Evolutionary conservation across 2,888 invertebrate species (phyloP), one percentile per base, ranked within the genome.

Genomic region (Pyrocoelia pectoralis): DNA sequence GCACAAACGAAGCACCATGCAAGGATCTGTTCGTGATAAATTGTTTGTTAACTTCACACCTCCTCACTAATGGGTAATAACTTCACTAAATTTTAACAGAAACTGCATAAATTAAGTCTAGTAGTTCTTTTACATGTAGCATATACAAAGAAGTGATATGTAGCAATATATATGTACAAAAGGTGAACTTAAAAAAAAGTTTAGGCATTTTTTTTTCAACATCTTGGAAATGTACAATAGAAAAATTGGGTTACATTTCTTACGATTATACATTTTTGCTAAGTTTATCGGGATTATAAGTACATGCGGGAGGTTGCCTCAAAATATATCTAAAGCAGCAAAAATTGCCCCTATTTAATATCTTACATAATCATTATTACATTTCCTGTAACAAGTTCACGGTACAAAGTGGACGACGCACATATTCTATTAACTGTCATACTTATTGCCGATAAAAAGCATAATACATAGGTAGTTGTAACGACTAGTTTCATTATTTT

Each of bases 371-470:
- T n/a, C n/a, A n/a, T 55, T 63, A 63, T 55, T 58, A 63, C 58
- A 58, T 58, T 57, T 38, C 48, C 50, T 51, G 48, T 59, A 58
- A 63, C 63, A 53, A 56, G 40, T 63, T 24, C 55, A 63, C 58
- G 55, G 55, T 58, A 61, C 57, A 65, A 61, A 65, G 59, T 61
- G 61, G 65, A 65, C 61, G 61, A 61, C 66, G 51, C 51, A 41
- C 57, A 51, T 51, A 49, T 62, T 54, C 14, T 55, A 58, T 55
- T 43, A 55, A 58, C 51, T 46, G 48, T 41, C 53, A 48, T 61
- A 51, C 57, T 63, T 63, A 63, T 63, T 50, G 58, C 48, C 41
- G 51, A 63, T 59, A 56, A 61, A 55, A 63, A 63, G 58, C 58
- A 28, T 58, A n/a, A n/a, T n/a, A n/a, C n/a, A 40, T 63, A 63